Percentiles rank a stretch among this genome's conserved stretches.
These are phyloP conservation scores for Matsumyia berberina DNA, from an alignment of 2,888 invertebrate genomes.

Conservation along the genomic window DNA sequence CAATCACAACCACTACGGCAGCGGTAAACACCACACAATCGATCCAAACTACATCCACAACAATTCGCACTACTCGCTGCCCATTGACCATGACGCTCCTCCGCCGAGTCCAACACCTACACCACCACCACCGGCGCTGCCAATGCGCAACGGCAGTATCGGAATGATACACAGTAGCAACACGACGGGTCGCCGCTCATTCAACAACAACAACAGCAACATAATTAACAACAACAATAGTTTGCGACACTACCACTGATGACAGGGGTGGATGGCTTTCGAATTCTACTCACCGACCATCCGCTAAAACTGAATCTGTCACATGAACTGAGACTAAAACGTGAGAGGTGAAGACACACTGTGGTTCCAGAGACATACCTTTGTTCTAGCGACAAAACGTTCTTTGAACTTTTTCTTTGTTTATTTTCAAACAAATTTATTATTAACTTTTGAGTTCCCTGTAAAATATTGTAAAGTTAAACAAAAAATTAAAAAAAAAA, in stretches of 20 bases:
- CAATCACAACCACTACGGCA: constrained; percentile 80
- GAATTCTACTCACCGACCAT: constrained; percentile 76
- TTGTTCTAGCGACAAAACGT: constrained; percentile 62
- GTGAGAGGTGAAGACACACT: constrained; percentile 24
- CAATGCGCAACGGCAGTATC: constrained; percentile 82
- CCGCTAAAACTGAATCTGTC: constrained; percentile 65
- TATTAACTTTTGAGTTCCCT: constrained; percentile 37
- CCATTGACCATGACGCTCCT: constrained; percentile 82
- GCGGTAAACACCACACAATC: constrained; percentile 80
- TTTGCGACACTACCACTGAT: constrained; percentile 83
- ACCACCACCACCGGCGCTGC: constrained; percentile 83
- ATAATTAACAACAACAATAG: constrained; percentile 81
- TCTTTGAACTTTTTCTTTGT: constrained; percentile 68
- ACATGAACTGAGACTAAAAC: constrained; percentile 56
- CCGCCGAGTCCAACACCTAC: constrained; percentile 81
- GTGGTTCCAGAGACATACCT: constrained; percentile 77
- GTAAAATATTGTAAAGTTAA: constrained; percentile 72
- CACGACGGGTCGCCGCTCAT: constrained; percentile 82
- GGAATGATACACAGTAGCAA: constrained; percentile 80
- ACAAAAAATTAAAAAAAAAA: constrained; percentile 53
- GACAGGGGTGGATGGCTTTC: constrained; percentile 77
- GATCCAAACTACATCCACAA: constrained; percentile 83
- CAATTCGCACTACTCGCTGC: constrained; percentile 83
- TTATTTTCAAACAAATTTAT: constrained; percentile 75
- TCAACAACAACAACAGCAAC: constrained; percentile 78